Evolutionary conservation across 92 coral and sea anemone species (phyloP), one percentile per base, ranked within the genome.

Genomic region (Bergia puertoricense): DNA sequence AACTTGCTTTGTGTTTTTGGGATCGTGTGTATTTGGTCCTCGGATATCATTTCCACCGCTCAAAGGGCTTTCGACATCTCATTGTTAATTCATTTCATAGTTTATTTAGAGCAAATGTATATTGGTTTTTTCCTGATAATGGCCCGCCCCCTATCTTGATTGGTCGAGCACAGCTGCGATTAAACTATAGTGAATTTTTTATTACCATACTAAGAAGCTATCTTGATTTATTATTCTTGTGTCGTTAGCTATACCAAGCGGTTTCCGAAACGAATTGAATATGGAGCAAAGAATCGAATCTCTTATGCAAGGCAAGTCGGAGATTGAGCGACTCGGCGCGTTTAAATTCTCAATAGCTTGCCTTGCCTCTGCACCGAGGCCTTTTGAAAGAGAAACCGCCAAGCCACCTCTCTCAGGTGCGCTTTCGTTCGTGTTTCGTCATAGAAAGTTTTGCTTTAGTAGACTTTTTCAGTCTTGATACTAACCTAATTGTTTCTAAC

Each of bases 61-160:
- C 79, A 62, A 62, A 40, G 78, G 7, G 44, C 44, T 50, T 0
- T 50, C n/a, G 3, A 4, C 8, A 79, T 20, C 22, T 79, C 67
- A 2, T 50, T 79, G 42, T 51, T 79, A n/a, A 50, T 36, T 48
- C 43, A 76, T 50, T 54, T 48, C 45, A 3, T 48, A n/a, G 62
- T 15, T 79, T 50, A 46, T 23, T 44, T 48, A 56, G 6, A 16
- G 37, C 77, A 40, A 36, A 40, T 74, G 13, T 42, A 6, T 3
- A 39, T 74, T 40, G 43, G 3, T 10, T 54, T 7, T 54, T 54
- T 54, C 59, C 59, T 18, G 59, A 54, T 54, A 2, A 11, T 54
- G 59, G 4, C 79, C 75, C 87, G 79, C 79, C 87, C 79, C 79
- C 79, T 1, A 72, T 36, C 57, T 23, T 84, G 87, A 84, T 84